Base-by-base conservation (phyloP, 2,797 vertebrate species). In the Amphiprion clarkii region DNA sequence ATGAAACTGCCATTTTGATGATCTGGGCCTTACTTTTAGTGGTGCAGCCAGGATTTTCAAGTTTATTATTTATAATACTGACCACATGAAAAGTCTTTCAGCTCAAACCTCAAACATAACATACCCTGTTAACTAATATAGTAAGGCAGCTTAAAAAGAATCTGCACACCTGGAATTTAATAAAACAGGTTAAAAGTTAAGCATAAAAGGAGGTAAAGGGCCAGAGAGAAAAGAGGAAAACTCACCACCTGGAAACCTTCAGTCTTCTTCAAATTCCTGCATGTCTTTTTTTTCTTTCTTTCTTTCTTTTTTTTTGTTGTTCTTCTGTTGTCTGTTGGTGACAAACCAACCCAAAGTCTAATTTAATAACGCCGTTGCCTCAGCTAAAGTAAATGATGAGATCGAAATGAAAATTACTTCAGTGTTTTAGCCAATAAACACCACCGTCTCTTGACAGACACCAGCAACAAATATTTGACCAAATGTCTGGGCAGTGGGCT, bases 381-480 rank as follows among this genome's bases (percentile, higher is more conserved):
- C 9, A 19, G 53, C 67, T 67, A 54, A 88, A 82, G 57, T 67
- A 81, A 87, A 88, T 73, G 71, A 82, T 64, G 64, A 49, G 40
- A 57, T 73, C 29, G 44, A 86, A 85, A 86, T 78, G 55, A 63
- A 88, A 87, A 79, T 83, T 23, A 80, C 23, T 40, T 80, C n/a
- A 55, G 51, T 69, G 67, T 83, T 84, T 78, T 66, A 65, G 72
- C 78, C 67, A 65, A 84, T 88, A 89, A 90, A 88, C 84, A 80
- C 71, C 74, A 75, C 1, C 10, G 75, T 85, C 83, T 87, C 77
- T 74, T 67, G 27, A 81, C 82, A 84, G 85, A 91, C 74, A 81
- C 81, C 81, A 74, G 87, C 82, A 89, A 87, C 86, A 89, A 93
- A 94, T 93, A 93, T 94, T 92, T 94, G 92, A 81, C 82, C 76